These are phyloP conservation scores for Caiman crocodilus DNA, from an alignment of 2,797 vertebrate species.

Conservation along the genomic window DNA sequence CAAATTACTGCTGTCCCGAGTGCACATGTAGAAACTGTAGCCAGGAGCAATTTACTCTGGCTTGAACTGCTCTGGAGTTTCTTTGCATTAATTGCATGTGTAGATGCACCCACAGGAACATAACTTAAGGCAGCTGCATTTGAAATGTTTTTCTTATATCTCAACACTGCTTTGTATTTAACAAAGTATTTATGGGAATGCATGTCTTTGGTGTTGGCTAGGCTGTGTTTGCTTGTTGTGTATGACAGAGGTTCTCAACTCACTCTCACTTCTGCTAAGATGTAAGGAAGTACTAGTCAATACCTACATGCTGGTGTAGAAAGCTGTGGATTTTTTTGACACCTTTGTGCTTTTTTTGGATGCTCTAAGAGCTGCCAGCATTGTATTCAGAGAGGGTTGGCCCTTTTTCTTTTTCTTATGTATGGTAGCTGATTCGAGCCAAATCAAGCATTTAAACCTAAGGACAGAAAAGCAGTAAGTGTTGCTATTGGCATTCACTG, in stretches of 20 bases:
- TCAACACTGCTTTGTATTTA: background rate
- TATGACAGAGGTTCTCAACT: background rate
- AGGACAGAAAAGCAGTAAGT: background rate
- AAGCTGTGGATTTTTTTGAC: rapidly evolving
- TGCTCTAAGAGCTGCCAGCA: background rate
- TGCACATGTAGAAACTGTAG: too few species aligned
- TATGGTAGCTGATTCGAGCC: background rate
- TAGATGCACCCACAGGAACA: background rate
- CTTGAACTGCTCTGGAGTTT: too few species aligned
- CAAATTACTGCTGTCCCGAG: too few species aligned
- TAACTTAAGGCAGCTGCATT: background rate
- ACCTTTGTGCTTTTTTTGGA: background rate
- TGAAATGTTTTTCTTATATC: background rate
- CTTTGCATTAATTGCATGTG: background rate
- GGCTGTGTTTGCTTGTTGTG: background rate
- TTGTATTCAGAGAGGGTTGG: background rate
- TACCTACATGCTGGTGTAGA: background rate
- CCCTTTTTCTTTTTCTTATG: background rate
- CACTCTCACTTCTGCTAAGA: background rate
- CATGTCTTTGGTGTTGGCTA: background rate
- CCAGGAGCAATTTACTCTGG: too few species aligned
- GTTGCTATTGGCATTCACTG: background rate
- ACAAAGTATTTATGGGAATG: rapidly evolving
- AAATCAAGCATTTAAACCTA: background rate
- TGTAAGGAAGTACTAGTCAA: background rate